These are phyloP conservation scores for Formica exsecta DNA, from an alignment of 1,140 invertebrate species.

Conservation along the genomic window DNA sequence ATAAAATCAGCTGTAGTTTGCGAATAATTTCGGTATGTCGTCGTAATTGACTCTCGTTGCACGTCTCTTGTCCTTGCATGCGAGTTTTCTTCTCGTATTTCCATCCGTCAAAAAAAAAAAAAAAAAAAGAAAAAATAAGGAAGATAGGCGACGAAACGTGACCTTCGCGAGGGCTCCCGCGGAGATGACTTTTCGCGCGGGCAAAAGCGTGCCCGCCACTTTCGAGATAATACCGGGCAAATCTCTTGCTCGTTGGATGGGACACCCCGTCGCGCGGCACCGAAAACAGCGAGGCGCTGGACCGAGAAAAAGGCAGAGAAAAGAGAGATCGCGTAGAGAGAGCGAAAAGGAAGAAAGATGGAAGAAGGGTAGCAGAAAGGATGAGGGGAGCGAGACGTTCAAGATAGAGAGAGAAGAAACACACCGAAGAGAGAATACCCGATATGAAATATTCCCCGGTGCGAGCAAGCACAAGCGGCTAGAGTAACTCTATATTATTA, in stretches of 20 bases:
- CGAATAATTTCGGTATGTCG: background rate
- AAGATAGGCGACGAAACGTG: conserved; percentile 45
- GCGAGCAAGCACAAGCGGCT: conserved; percentile 39
- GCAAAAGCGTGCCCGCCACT: conserved; percentile 64
- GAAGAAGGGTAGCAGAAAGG: conserved; percentile 50
- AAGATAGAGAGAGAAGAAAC: conserved; percentile 60
- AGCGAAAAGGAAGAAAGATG: conserved; percentile 42
- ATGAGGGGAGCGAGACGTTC: conserved; percentile 50
- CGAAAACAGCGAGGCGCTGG: conserved; percentile 73
- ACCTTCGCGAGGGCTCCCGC: conserved; percentile 60
- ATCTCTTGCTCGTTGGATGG: conserved; percentile 41
- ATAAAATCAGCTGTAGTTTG: conserved; percentile 17
- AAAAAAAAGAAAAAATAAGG: background rate
- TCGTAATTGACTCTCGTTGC: conserved; percentile 24
- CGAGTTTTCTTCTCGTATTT: conserved; percentile 57
- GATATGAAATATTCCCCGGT: conserved; percentile 81
- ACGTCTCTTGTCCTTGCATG: background rate
- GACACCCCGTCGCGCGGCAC: conserved; percentile 71
- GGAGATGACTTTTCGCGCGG: conserved; percentile 81
- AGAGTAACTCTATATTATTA: conserved; percentile 86
- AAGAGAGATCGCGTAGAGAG: conserved; percentile 49
- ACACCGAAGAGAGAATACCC: conserved; percentile 32
- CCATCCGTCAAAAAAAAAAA: background rate
- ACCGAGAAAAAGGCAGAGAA: conserved; percentile 68
- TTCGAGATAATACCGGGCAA: conserved; percentile 56